Conservation (phyloP, 2,797 vertebrate genomes). For the Malurus leucopterus region DNA sequence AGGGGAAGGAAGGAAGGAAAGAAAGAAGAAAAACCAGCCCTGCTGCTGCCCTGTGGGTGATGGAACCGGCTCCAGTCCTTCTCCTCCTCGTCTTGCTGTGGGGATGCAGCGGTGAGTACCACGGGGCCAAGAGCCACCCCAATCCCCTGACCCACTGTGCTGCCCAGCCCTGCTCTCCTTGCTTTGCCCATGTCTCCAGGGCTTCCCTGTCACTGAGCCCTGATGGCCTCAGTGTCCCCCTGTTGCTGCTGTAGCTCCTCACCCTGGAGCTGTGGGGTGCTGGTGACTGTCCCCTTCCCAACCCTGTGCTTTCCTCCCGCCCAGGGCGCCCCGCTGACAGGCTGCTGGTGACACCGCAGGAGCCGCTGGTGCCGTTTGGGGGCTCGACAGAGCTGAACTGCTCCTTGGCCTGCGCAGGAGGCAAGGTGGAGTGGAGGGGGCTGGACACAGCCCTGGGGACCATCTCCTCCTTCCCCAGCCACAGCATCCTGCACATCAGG, state of each 20-base stretch:
- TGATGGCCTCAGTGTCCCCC: not conserved
- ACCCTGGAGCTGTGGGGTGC: not conserved
- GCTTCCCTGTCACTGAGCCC: not conserved
- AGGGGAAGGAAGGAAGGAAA: not conserved
- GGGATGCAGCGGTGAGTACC: slow-evolving; percentile 33
- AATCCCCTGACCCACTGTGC: not conserved
- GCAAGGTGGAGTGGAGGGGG: slow-evolving; percentile 65
- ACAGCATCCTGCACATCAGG: slow-evolving; percentile 59
- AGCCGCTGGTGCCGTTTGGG: slow-evolving; percentile 37
- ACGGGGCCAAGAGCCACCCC: fast-evolving
- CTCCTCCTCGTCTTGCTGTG: not conserved
- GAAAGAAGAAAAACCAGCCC: not conserved
- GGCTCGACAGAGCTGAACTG: slow-evolving; percentile 56
- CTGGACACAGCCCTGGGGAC: slow-evolving; percentile 67
- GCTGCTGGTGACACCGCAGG: slow-evolving; percentile 47
- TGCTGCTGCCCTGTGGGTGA: not conserved
- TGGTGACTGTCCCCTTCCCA: not conserved
- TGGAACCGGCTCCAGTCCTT: not conserved
- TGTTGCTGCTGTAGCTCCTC: not conserved
- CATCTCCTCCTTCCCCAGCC: not conserved
- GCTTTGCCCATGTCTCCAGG: fast-evolving
- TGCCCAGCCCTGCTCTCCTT: not conserved
- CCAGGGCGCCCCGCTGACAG: not conserved
- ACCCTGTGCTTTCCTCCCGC: fast-evolving
- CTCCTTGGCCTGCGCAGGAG: slow-evolving; percentile 17